Conservation (phyloP, 2,888 invertebrate genomes). For the Syrphus vitripennis region DNA sequence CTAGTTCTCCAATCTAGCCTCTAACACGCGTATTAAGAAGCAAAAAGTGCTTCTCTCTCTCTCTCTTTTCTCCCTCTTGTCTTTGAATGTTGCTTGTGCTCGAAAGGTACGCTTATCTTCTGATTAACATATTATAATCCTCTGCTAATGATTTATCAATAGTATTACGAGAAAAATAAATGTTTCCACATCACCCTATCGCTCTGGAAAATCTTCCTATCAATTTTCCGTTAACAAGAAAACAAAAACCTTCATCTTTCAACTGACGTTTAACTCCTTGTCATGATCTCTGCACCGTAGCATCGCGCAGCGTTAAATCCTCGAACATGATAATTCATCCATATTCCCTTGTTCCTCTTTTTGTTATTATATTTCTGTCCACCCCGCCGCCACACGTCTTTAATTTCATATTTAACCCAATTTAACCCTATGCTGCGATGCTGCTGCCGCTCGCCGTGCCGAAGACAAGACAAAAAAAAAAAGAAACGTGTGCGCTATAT, state of each 20-base stretch:
- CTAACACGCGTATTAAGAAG: no score
- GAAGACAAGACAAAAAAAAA: neutral
- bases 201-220: neutral
- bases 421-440: slow-evolving; percentile 46
- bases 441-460: neutral
- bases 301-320: neutral
- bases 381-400: slow-evolving; percentile 47
- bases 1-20: no score
- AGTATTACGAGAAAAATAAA: slow-evolving; percentile 16
- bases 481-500: slow-evolving; percentile 3
- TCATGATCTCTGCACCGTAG: slow-evolving; percentile 11
- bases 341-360: slow-evolving; percentile 31
- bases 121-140: slow-evolving; percentile 22
- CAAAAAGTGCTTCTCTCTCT: no score
- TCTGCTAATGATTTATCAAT: neutral
- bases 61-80: no score
- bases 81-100: no score
- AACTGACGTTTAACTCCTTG: slow-evolving; percentile 23
- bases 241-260: slow-evolving; percentile 10
- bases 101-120: no score
- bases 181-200: slow-evolving; percentile 15
- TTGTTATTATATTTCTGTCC: neutral
- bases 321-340: slow-evolving; percentile 41
- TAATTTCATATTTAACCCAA: slow-evolving; percentile 66
- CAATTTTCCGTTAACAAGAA: neutral